Conservation (phyloP, 2,113 vertebrate species). For the Artemisiospiza belli region DNA sequence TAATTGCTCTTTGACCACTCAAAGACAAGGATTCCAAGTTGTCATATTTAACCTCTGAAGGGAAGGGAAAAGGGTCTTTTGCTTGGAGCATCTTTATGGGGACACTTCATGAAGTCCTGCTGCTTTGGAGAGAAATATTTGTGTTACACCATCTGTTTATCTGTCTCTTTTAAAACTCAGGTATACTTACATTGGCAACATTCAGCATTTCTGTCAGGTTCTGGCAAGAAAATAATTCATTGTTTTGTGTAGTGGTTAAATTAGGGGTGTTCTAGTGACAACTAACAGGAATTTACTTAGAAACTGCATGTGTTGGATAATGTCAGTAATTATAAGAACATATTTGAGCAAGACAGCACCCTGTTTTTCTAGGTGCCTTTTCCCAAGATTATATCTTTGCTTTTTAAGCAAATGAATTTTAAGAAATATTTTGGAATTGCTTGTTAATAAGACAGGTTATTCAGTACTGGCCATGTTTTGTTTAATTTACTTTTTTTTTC, state of each 20-base stretch:
- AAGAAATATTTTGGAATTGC: not conserved
- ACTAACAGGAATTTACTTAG: not conserved
- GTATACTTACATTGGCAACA: not conserved
- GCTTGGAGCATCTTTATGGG: not conserved
- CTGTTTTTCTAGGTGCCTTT: not conserved
- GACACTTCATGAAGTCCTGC: not conserved
- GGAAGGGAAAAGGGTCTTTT: not conserved
- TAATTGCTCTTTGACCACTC: not conserved
- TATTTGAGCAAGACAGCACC: not conserved
- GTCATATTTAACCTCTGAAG: not conserved
- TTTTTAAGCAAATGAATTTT: not conserved
- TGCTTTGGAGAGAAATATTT: not conserved
- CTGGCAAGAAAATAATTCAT: not conserved
- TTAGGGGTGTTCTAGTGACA: not conserved
- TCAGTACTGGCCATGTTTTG: not conserved
- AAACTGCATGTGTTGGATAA: not conserved
- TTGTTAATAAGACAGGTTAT: not conserved
- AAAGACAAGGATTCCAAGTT: not conserved
- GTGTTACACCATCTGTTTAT: not conserved
- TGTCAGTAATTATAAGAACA: not conserved
- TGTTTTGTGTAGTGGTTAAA: not conserved
- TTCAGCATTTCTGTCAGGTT: not conserved
- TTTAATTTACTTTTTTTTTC: not conserved
- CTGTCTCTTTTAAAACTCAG: not conserved
- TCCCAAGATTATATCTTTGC: not conserved